Base-by-base conservation (phyloP, 2,797 vertebrate species). In the Todus mexicanus region DNA sequence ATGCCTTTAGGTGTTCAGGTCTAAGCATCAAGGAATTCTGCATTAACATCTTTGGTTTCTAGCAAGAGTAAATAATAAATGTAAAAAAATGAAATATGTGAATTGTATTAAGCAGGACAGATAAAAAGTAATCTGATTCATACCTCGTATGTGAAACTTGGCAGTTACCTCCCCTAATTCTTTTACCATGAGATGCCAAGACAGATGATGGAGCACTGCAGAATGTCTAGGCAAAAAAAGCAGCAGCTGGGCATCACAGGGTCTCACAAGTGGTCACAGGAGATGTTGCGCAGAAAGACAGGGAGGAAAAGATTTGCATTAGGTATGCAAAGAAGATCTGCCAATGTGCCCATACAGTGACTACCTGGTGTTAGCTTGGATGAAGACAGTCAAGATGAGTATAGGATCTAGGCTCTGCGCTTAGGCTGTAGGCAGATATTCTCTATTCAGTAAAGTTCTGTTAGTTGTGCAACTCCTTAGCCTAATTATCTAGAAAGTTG, bases 221-320 rank as follows among this genome's bases (percentile, higher is more conserved):
- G 65, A 72, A 61, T 1, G 10, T 21, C 57, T 37, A 27, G 45
- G 22, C 33, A 71, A 79, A 71, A 79, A 50, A 53, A 35, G 10
- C 61, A 93, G 70, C 26, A 83, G 27, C 35, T 45, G 48, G 31
- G n/a, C 27, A 37, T 14, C 37, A 45, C 10, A 5, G 20, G 16
- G 13, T 56, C 47, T 27, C 38, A n/a, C 1, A 1, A 0, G 0
- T 29, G 59, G 33, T 19, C 42, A 40, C 37, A 54, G 26, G 23
- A 90, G 45, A 50, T 8, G 7, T 53, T 89, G 35, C 23, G 72
- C n/a, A 89, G 75, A 63, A 77, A 35, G 40, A 51, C 17, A 27
- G 26, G 23, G n/a, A 86, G n/a, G 33, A 60, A 54, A 40, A 74
- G 72, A 45, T 65, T 60, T n/a, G 23, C 2, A 0, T 26, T 35